Evolutionary conservation across 2,888 invertebrate genomes (phyloP).

Genomic region (Isoperla grammatica): DNA sequence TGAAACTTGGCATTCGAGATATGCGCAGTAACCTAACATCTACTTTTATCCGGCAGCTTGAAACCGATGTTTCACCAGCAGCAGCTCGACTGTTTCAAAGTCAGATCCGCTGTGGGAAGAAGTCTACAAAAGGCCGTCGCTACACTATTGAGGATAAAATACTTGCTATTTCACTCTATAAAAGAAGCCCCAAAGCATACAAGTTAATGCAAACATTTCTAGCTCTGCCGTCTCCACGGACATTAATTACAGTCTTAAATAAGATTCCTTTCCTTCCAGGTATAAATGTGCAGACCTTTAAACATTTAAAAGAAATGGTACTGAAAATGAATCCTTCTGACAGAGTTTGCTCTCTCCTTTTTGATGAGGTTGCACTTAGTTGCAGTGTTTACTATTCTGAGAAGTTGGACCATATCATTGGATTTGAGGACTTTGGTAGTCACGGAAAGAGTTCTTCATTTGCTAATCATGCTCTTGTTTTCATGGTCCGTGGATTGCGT

Average conservation of each 20-base stretch:
- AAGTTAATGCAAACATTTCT: constrained; percentile 10
- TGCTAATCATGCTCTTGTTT: constrained; percentile 25
- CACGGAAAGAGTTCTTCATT: constrained; percentile 14
- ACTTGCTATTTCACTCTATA: constrained; percentile 17
- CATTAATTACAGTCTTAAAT: constrained; percentile 12
- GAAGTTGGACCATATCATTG: constrained; percentile 16
- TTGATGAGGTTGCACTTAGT: constrained; percentile 21
- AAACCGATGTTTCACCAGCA: not conserved
- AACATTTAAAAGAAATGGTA: constrained; percentile 4
- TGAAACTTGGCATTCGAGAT: not conserved
- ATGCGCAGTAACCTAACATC: not conserved
- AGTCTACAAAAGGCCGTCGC: constrained; percentile 6
- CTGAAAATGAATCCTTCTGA: constrained; percentile 9
- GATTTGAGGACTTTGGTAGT: constrained; percentile 22
- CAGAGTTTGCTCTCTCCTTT: constrained; percentile 13
- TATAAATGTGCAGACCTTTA: constrained; percentile 12
- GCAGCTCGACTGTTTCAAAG: constrained; percentile 3
- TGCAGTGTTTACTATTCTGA: constrained; percentile 5
- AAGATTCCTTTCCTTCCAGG: constrained; percentile 18
- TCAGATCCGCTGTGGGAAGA: not conserved
- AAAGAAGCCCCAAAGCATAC: constrained; percentile 18
- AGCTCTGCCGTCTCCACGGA: constrained; percentile 17
- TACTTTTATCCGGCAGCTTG: not conserved
- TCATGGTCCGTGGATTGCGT: constrained; percentile 24
- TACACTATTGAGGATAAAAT: constrained; percentile 17